Conservation (phyloP, 2,113 vertebrate genomes). For the Callospermophilus lateralis region DNA sequence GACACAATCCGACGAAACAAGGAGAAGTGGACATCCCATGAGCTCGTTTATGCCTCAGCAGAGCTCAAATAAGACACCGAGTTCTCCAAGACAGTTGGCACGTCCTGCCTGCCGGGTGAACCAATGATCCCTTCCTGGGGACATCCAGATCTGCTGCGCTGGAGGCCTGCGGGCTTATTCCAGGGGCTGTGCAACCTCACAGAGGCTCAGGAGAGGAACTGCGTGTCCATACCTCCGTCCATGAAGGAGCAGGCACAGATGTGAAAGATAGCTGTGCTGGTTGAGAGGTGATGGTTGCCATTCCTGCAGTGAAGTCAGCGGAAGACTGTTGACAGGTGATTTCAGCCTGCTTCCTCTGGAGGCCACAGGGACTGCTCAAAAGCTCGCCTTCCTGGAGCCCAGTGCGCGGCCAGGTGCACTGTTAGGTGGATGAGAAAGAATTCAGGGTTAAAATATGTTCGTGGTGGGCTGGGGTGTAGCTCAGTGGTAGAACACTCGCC, state of each 20-base stretch:
- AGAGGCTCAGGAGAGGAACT: not conserved
- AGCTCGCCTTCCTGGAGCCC: not conserved
- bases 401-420: not conserved
- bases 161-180: not conserved
- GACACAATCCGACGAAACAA: not conserved
- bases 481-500: not conserved
- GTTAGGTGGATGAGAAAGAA: not conserved
- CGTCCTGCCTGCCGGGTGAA: not conserved
- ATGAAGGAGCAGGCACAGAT: not conserved
- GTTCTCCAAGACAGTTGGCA: not conserved
- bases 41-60: not conserved
- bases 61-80: not conserved
- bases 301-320: not conserved
- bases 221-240: not conserved
- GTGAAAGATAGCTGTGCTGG: not conserved
- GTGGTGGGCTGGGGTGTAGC: not conserved
- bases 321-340: not conserved
- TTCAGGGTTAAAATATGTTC: not conserved
- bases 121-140: constrained; percentile 6
- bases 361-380: not conserved
- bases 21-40: not conserved
- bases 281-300: not conserved
- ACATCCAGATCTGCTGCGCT: constrained; percentile 2
- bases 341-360: not conserved
- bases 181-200: not conserved